phyloP scores from a whole-genome alignment of 2,888 invertebrate species.

The Lasioglossum malachurum region DNA sequence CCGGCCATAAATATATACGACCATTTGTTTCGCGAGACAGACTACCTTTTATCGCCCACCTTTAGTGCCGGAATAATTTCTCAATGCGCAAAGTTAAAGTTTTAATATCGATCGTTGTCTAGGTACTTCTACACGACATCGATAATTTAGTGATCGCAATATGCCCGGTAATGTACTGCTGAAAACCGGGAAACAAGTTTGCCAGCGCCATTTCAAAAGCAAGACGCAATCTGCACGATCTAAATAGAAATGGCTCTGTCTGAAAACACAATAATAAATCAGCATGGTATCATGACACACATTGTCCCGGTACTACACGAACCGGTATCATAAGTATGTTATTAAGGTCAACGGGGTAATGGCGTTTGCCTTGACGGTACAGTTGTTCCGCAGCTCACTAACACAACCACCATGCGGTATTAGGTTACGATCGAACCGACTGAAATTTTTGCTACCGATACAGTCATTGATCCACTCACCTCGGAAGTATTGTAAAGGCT shows the following conservation, averaged over 20 bases:
- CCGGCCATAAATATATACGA: background rate
- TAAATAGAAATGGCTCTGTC: background rate
- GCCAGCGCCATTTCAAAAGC: background rate
- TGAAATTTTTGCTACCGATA: constrained; percentile 58
- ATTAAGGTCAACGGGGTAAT: constrained; percentile 68
- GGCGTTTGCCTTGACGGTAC: constrained; percentile 60
- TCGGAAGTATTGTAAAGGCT: background rate
- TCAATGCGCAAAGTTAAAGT: background rate
- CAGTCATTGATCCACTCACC: constrained; percentile 36
- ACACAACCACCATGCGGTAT: constrained; percentile 46
- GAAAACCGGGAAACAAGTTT: background rate
- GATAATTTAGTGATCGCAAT: background rate
- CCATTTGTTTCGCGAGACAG: background rate
- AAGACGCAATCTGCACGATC: background rate
- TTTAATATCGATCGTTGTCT: background rate
- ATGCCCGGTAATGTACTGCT: background rate
- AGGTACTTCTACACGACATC: background rate
- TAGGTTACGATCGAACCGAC: constrained; percentile 26
- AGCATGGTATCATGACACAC: constrained; percentile 28
- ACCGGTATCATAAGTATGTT: constrained; percentile 57
- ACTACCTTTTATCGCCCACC: background rate
- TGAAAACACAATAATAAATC: constrained; percentile 41
- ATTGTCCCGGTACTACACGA: constrained; percentile 25
- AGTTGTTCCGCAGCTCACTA: constrained; percentile 53
- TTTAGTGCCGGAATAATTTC: background rate